Evolutionary conservation across 2,888 invertebrate genomes (phyloP), one percentile per base, ranked within the genome.

Genomic region (Podotricha telesiphe): DNA sequence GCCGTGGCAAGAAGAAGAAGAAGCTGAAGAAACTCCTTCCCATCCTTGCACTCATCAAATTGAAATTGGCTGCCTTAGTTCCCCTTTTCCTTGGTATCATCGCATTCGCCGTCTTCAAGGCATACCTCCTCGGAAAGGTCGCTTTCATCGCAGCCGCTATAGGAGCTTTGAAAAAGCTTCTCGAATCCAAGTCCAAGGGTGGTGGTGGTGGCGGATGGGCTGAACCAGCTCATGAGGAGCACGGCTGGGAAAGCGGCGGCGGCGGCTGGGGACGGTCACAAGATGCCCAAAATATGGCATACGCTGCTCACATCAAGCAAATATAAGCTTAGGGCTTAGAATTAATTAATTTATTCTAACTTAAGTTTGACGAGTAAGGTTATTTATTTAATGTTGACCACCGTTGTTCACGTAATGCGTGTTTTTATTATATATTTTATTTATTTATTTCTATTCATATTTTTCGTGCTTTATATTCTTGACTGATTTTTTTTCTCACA

Each of bases 41-140:
- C 65, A 93, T 97, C 84, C 92, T 97, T 72, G 93, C 97, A 79
- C 94, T 97, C 71, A 91, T 97, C 86, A 96, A 96, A 82, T 86
- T 97, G 87, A 97, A 97, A 91, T 94, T 93, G 8, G 95, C 96
- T 55, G 95, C 96, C 15, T 93, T 97, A 68, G 94, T 96, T 73
- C 97, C 97, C 3, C 87, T 97, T 74, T 95, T 95, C 80, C 94
- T 97, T 55, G 97, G 91, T 55, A 92, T 93, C 84, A 94, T 97
- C 75, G 97, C 96, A 40, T 93, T 97, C 71, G 94, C 97, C 37
- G 96, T 97, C 62, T 96, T 97, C 94, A 97, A 97, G 93, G 97
- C 97, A 10, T 94, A 96, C 82, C 91, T 97, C 69, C 94, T 97
- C 75, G 97, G 96, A 78, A 97, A 97, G 93, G 94, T 97, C 76